Base-by-base conservation (phyloP, 2,888 invertebrate species). In the Euplexia lucipara region DNA sequence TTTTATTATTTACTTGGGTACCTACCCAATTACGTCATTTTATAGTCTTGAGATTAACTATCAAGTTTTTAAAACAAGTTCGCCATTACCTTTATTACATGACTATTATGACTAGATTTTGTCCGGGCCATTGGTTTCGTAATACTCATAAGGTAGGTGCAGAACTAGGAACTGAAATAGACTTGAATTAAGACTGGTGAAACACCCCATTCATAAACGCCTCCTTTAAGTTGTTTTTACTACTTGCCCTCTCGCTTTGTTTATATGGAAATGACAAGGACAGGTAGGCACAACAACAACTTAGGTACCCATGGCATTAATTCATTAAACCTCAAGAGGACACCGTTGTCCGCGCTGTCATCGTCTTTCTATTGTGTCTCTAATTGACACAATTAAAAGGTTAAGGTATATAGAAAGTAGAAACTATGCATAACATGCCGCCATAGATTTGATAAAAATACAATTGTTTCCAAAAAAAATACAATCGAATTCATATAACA, bases 41-140 rank as follows among this genome's bases (percentile, higher is more conserved):
- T 34, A 48, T 61, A 54, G 37, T 44, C 41, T 16, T 20, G 18
- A 54, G 26, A 41, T 54, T 35, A 16, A 18, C 20, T 32, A 42
- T 51, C 22, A 41, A 32, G 65, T 37, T 57, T 57, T 70, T 56
- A 56, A 47, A 70, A 70, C 70, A 34, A 39, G 53, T 49, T 61
- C 41, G 16, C 44, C 47, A 42, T 67, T 60, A 47, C 45, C 34
- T 49, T n/a, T 57, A 42, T 42, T 57, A 18, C 14, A 26, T 39
- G 20, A 34, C 26, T 32, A 32, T 37, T 44, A 37, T 20, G 59
- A 32, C 37, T 44, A 59, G 37, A 68, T 68, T 59, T 32, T 35
- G 18, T 32, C 10, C 30, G 18, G 16, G 9, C 30, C 32, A 37
- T 34, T 22, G 30, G 20, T 61, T 67, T 51, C 51, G 62, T 41